These are phyloP conservation scores for Micrastur ruficollis DNA, from an alignment of 2,797 vertebrate genomes.

Conservation along the genomic window DNA sequence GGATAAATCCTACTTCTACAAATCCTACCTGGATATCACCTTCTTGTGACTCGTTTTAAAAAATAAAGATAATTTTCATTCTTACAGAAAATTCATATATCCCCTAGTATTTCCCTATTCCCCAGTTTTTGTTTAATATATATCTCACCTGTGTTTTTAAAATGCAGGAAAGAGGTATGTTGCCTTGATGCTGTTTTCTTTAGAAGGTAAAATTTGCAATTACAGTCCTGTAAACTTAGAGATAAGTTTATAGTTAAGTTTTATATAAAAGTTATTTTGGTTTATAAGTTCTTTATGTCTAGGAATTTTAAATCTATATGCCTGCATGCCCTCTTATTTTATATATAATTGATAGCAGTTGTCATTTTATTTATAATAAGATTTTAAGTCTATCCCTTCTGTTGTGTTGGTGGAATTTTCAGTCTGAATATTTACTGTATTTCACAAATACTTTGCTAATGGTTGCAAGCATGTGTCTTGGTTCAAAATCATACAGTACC, in stretches of 20 bases:
- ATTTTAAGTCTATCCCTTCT: neutral
- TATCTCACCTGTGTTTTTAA: neutral
- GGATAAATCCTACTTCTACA: neutral
- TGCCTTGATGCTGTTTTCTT: neutral
- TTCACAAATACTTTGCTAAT: neutral
- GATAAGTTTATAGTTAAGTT: neutral
- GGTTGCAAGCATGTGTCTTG: neutral
- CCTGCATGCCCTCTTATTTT: neutral
- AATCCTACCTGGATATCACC: neutral
- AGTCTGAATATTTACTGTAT: neutral
- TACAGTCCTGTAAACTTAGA: neutral
- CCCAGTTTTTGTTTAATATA: neutral
- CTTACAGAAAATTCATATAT: neutral
- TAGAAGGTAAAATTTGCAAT: neutral
- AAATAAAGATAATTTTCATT: neutral
- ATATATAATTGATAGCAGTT: neutral
- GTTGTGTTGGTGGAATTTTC: neutral
- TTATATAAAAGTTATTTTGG: neutral
- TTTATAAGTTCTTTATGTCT: neutral
- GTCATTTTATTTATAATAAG: neutral
- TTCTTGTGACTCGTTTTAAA: neutral
- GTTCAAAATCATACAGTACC: neutral
- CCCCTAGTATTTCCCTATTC: neutral
- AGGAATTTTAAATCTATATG: neutral
- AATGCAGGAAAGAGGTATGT: neutral